Base-by-base conservation (phyloP, 2,113 vertebrate genomes). In the Misgurnus anguillicaudatus region DNA sequence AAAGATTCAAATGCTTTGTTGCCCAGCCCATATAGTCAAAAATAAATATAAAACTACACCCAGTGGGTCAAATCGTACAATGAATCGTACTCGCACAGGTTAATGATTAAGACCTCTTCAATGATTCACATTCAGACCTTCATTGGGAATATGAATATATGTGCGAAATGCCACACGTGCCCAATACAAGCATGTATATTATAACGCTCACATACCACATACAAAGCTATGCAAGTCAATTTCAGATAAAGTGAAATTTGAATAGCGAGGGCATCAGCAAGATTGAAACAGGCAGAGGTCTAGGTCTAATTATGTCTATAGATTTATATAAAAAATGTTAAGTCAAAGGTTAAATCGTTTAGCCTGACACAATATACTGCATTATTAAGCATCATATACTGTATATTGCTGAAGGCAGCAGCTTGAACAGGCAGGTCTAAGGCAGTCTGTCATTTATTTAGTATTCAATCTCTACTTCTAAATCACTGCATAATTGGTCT, bases 341-440 rank as follows among this genome's bases (percentile, higher is more conserved):
- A 11, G 71, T 72, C 6, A 72, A 45, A 74, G 13, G 47, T 47
- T n/a, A n/a, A 62, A 74, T 6, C 11, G 11, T 74, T 74, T 24
- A 21, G 38, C 7, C 1, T 3, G 70, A 58, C n/a, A 72, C 17
- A 72, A 5, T 41, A 53, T 58, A n/a, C 10, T 58, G 38, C 38
- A 60, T 73, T 71, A 57, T 71, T 42, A 47, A 62, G 19, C 17
- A 75, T 9, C 42, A 21, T 9, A 64, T 36, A n/a, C 19, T 31
- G 41, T 9, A 64, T 36, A n/a, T 13, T 31, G 41, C 41, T 21
- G 1, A 24, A 75, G 60, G 58, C 38, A 51, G 14, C 61, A 75
- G 21, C 21, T 31, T 75, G 72, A 75, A 75, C 45, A 60, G 70
- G 21, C 19, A 64, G 73, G 61, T 75, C 41, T 61, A 75, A 63